Evolutionary conservation across 2,797 vertebrate genomes (phyloP).

Genomic region (Eupleurogrammus muticus): DNA sequence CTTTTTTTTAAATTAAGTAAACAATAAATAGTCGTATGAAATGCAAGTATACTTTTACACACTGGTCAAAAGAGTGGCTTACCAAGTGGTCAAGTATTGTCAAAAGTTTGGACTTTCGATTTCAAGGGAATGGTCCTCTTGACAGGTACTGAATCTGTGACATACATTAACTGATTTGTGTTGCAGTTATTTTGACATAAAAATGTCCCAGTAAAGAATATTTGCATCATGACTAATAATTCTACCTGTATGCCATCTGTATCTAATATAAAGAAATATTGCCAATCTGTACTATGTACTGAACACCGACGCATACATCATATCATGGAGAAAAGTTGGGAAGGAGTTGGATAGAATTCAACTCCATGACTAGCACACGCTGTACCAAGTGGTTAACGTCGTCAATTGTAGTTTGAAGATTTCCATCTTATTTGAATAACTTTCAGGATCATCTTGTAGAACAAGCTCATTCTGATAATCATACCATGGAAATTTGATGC

Average conservation of each 20-base stretch:
- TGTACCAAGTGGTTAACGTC: slow-evolving; percentile 7
- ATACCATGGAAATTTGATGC: slow-evolving; percentile 1
- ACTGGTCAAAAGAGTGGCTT: background rate
- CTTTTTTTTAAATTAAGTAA: no score
- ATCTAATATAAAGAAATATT: background rate
- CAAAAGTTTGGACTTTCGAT: no score
- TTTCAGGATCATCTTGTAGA: slow-evolving; percentile 22
- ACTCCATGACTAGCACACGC: background rate
- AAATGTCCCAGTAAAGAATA: background rate
- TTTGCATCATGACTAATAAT: background rate
- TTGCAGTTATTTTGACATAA: background rate
- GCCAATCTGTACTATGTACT: background rate
- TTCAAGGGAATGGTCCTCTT: no score
- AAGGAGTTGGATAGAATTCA: background rate
- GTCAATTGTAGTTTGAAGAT: slow-evolving; percentile 31
- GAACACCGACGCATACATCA: background rate
- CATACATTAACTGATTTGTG: background rate
- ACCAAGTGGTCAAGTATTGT: no score
- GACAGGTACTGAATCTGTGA: no score
- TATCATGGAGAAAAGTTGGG: background rate
- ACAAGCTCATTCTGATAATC: slow-evolving; percentile 7
- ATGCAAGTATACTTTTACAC: background rate
- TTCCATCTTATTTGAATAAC: slow-evolving; percentile 65
- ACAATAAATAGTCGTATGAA: background rate
- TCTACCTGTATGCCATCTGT: background rate